phyloP scores from a whole-genome alignment of 2,797 vertebrate genomes.

The Sternarchorhynchus goeldii region DNA sequence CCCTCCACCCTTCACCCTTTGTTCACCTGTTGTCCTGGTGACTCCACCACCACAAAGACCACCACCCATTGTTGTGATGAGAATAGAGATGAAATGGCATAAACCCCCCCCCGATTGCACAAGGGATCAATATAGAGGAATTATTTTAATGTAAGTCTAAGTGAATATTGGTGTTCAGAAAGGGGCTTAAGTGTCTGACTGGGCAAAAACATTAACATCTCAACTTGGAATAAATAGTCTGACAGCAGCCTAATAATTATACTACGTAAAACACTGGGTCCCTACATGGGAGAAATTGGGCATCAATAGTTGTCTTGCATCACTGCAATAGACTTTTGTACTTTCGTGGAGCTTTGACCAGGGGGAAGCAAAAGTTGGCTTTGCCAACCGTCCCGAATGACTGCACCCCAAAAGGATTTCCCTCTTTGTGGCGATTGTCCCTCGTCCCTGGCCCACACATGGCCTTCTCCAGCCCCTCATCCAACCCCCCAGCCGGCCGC shows the following conservation, averaged over 20 bases:
- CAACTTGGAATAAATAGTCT: not conserved
- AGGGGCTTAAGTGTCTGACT: not conserved
- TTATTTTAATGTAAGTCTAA: slow-evolving; percentile 29
- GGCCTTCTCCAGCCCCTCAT: slow-evolving; percentile 52
- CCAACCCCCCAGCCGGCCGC: slow-evolving; percentile 54
- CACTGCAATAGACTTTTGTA: slow-evolving; percentile 34
- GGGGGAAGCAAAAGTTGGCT: slow-evolving; percentile 57
- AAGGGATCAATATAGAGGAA: slow-evolving; percentile 56
- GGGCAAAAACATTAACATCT: not conserved
- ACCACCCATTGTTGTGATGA: slow-evolving; percentile 68
- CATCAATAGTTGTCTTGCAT: slow-evolving; percentile 7
- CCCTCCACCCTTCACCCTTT: slow-evolving; percentile 69
- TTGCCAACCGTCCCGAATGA: slow-evolving; percentile 72
- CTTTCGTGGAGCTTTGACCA: slow-evolving; percentile 36
- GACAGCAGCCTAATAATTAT: not conserved
- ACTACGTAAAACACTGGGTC: not conserved
- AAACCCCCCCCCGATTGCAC: slow-evolving; percentile 59
- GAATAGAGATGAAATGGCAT: slow-evolving; percentile 67
- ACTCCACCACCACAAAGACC: slow-evolving; percentile 68
- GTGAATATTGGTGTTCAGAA: slow-evolving; percentile 18
- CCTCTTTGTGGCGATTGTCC: slow-evolving; percentile 71
- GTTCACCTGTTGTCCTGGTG: slow-evolving; percentile 79
- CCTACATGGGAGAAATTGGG: slow-evolving; percentile 12
- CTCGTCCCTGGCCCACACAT: slow-evolving; percentile 64
- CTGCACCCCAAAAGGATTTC: slow-evolving; percentile 77